Evolutionary conservation across 2,113 vertebrate genomes (phyloP).

Genomic region (Corapipo altera): DNA sequence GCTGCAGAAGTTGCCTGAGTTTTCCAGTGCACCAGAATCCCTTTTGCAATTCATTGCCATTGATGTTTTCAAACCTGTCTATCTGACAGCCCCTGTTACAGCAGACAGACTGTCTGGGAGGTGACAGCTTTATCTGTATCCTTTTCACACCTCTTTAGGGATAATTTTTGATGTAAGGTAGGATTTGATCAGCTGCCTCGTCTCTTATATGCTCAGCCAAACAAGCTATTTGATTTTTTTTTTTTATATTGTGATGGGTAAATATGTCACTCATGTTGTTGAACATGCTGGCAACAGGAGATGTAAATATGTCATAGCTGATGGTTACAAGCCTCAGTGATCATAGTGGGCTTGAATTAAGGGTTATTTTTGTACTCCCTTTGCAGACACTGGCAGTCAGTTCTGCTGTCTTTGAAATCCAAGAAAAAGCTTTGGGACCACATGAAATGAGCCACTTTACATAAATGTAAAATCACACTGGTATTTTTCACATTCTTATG

Average conservation of each 20-base stretch:
- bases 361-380: conserved; percentile 3
- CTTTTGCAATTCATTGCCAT: background rate
- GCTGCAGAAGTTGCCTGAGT: background rate
- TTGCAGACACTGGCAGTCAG: background rate
- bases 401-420: background rate
- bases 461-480: background rate
- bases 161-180: conserved; percentile 50
- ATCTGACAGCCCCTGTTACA: conserved; percentile 16
- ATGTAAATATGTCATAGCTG: conserved; percentile 51
- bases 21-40: background rate
- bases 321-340: conserved; percentile 34
- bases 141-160: conserved; percentile 64
- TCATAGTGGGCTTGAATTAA: conserved; percentile 15
- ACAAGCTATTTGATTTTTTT: conserved; percentile 49
- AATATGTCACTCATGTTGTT: conserved; percentile 63
- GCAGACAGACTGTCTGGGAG: conserved; percentile 39
- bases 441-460: background rate
- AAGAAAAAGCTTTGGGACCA: background rate
- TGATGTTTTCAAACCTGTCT: conserved; percentile 12
- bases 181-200: conserved; percentile 52
- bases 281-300: conserved; percentile 49
- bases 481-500: background rate
- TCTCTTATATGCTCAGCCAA: conserved; percentile 49
- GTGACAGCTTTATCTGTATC: conserved; percentile 59
- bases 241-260: conserved; percentile 32